phyloP scores from a whole-genome alignment of 92 coral and sea anemone genomes.

The Zoanthus sansibaricus region DNA sequence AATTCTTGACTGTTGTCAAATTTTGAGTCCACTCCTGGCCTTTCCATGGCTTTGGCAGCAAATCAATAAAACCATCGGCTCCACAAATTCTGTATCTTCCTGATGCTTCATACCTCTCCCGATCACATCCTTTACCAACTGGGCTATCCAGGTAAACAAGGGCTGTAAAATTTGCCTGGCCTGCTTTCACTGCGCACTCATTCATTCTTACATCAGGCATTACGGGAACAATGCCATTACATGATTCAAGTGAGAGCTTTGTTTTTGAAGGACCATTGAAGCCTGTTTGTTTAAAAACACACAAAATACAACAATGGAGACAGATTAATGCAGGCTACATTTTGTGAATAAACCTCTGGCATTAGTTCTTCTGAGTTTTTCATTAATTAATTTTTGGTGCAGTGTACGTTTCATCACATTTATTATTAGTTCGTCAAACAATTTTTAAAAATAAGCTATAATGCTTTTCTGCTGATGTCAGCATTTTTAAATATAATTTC shows the following conservation, averaged over 20 bases:
- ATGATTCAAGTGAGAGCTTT: constrained; percentile 62
- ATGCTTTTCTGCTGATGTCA: too few species aligned
- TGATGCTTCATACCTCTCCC: constrained; percentile 86
- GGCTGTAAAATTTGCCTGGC: constrained; percentile 77
- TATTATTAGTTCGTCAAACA: too few species aligned
- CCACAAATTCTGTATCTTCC: constrained; percentile 86
- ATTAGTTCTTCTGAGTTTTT: too few species aligned
- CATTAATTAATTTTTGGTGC: too few species aligned
- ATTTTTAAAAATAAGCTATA: too few species aligned
- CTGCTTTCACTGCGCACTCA: constrained; percentile 64
- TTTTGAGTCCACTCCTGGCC: constrained; percentile 81
- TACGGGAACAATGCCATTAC: constrained; percentile 75
- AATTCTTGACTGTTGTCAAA: constrained; percentile 38
- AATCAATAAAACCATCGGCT: constrained; percentile 73
- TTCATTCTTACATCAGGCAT: constrained; percentile 78
- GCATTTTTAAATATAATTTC: too few species aligned
- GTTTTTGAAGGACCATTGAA: constrained; percentile 65
- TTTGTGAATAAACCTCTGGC: too few species aligned
- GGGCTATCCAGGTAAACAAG: constrained; percentile 65
- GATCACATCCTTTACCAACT: constrained; percentile 88
- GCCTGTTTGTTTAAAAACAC: constrained; percentile 51
- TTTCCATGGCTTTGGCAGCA: constrained; percentile 79
- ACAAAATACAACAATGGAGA: neutral
- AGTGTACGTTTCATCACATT: too few species aligned
- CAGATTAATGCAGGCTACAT: too few species aligned